Conservation (phyloP, 2,797 vertebrate genomes). For the Chelonia mydas region DNA sequence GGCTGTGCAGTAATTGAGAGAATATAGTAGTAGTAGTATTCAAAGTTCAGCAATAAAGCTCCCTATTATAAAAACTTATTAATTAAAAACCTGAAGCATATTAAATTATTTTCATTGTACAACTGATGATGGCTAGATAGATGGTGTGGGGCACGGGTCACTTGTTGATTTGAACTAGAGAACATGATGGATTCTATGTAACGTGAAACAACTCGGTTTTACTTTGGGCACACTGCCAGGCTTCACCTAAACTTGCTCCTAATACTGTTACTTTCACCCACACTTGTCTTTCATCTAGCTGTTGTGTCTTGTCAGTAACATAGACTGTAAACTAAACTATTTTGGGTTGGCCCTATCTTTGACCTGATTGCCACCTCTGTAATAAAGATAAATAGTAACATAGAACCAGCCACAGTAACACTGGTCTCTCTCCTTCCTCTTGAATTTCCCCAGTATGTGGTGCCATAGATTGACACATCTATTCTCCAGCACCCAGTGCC, state of each 20-base stretch:
- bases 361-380: neutral
- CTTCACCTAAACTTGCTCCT: accelerated
- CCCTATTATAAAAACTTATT: neutral
- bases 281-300: accelerated
- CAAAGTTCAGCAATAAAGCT: neutral
- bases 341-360: neutral
- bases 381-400: neutral
- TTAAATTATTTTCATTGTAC: neutral
- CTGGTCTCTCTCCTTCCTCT: neutral
- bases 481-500: slow-evolving; percentile 12
- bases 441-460: slow-evolving; percentile 75
- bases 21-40: neutral
- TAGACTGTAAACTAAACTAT: neutral
- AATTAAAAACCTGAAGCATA: neutral
- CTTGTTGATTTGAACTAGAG: no score
- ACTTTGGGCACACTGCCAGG: neutral
- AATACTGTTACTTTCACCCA: neutral
- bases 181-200: no score
- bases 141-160: neutral
- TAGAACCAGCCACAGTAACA: neutral
- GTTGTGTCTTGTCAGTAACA: neutral
- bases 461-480: slow-evolving; percentile 55
- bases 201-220: no score
- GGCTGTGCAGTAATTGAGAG: neutral
- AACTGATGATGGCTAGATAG: no score